Evolutionary conservation across 2,888 invertebrate species (phyloP).

Genomic region (Platycheirus albimanus): DNA sequence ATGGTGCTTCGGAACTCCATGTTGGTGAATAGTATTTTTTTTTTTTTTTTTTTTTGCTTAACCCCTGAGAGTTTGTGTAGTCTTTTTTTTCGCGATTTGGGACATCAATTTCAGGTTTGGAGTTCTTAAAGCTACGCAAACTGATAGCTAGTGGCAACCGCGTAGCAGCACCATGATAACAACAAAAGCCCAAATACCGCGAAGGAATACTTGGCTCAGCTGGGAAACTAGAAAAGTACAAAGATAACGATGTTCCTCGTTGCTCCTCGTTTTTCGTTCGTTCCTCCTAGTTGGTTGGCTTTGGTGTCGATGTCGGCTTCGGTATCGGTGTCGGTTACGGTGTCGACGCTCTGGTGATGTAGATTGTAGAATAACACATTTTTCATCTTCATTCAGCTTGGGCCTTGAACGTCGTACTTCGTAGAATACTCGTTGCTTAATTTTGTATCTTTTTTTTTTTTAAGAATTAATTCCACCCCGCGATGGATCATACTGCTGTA

Average conservation of each 20-base stretch:
- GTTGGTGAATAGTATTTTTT: conserved; percentile 26
- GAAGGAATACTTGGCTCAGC: conserved; percentile 10
- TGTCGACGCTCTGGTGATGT: no score
- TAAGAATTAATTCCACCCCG: conserved; percentile 54
- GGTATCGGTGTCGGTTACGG: conserved; percentile 2
- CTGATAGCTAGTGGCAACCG: conserved; percentile 43
- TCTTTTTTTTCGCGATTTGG: conserved; percentile 43
- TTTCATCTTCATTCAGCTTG: conserved; percentile 51
- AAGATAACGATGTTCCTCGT: conserved; percentile 47
- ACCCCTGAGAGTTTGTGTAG: conserved; percentile 4
- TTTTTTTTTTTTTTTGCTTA: not conserved
- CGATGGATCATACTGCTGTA: conserved; percentile 50
- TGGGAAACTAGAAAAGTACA: conserved; percentile 48
- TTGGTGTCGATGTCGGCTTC: not conserved
- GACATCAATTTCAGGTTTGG: conserved; percentile 65
- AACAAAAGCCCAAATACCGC: conserved; percentile 25
- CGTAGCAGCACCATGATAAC: conserved; percentile 21
- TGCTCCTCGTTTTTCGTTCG: no score
- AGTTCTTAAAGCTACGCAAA: conserved; percentile 53
- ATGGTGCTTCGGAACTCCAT: not conserved
- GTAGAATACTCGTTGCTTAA: not conserved
- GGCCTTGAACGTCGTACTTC: not conserved
- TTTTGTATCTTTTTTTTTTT: conserved; percentile 25
- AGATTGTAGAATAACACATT: conserved; percentile 57
- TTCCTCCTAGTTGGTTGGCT: not conserved